Evolutionary conservation across 2,113 vertebrate species (phyloP).

Genomic region (Erythrocercus mccallii): DNA sequence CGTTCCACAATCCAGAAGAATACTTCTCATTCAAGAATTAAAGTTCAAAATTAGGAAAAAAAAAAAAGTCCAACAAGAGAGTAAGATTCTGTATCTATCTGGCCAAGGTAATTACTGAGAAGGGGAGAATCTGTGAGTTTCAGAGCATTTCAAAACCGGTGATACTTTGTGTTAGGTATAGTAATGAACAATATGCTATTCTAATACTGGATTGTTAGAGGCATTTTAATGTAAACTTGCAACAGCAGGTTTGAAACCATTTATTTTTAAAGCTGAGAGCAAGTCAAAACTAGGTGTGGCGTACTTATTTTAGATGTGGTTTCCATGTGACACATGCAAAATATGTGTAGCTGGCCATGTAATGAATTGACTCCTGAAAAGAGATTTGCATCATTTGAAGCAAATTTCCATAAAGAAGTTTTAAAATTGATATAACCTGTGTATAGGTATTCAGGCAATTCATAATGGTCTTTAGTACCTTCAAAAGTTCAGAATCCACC

Average conservation of each 20-base stretch:
- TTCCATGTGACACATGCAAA: background rate
- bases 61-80: background rate
- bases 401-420: background rate
- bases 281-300: background rate
- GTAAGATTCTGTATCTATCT: background rate
- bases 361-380: background rate
- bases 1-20: background rate
- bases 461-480: background rate
- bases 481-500: background rate
- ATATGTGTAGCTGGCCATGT: background rate
- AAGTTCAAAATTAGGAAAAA: background rate
- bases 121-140: background rate
- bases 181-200: background rate
- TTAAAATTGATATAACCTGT: background rate
- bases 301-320: background rate
- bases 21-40: background rate
- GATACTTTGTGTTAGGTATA: background rate
- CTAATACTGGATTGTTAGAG: background rate
- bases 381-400: background rate
- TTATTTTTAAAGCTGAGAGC: background rate
- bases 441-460: background rate
- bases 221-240: background rate
- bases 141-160: background rate
- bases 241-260: background rate
- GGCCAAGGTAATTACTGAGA: background rate